Conservation (phyloP, 2,797 vertebrate species). For the Ctenopoma multispine region DNA sequence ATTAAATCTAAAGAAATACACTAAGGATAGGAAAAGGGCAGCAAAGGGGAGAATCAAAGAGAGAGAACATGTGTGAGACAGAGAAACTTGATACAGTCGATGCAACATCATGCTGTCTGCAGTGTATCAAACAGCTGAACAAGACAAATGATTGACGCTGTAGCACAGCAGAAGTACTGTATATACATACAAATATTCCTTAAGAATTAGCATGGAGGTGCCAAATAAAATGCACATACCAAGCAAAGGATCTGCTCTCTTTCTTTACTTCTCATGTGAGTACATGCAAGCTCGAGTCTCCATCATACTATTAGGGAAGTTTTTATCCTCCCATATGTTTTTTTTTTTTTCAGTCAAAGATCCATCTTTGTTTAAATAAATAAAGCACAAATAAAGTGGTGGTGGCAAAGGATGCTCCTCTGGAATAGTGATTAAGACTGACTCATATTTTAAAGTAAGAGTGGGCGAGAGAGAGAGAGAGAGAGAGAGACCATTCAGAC, state of each 20-base stretch:
- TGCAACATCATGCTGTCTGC: conserved; percentile 24
- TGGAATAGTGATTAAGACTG: neutral
- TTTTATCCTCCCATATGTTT: neutral
- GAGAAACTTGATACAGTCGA: conserved; percentile 1
- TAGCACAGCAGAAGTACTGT: neutral
- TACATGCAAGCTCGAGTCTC: neutral
- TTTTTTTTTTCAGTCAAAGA: neutral
- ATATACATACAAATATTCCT: neutral
- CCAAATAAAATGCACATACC: conserved; percentile 1
- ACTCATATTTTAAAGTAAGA: conserved; percentile 8
- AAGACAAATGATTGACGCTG: conserved; percentile 25
- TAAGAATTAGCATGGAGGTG: conserved; percentile 2
- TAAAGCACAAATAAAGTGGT: neutral
- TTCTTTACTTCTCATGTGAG: neutral
- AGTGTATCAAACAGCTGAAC: conserved; percentile 7
- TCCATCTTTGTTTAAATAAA: conserved; percentile 2
- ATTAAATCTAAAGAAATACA: conserved; percentile 8
- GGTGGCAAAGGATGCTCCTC: neutral
- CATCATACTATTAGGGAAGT: neutral
- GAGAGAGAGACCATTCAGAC: conserved; percentile 4
- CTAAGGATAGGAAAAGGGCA: neutral
- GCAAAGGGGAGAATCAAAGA: neutral
- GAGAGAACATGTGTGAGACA: neutral
- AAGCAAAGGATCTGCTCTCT: neutral
- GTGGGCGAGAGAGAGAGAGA: neutral